Evolutionary conservation across 2,113 vertebrate genomes (phyloP), one percentile per base, ranked within the genome.

Genomic region (Lepus americanus): DNA sequence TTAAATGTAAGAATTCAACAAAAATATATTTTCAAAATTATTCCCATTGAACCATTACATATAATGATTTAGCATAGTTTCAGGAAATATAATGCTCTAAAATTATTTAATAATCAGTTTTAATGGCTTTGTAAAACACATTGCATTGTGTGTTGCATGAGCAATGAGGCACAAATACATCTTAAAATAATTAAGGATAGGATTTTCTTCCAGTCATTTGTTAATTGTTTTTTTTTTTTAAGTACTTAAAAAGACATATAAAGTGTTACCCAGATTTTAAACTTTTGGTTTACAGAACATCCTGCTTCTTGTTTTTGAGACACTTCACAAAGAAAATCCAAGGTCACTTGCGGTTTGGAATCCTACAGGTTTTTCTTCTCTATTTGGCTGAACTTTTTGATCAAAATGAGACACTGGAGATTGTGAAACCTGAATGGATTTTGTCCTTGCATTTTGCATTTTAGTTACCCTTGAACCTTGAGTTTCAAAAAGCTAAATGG

Each of bases 371-470:
- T 97, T 95, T 96, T 80, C 72, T 95, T 89, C 49, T 90, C 27
- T 78, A 23, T 83, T 96, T 97, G 95, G 94, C 91, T 97, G 95
- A 97, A 96, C 89, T 96, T 96, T 93, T 91, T 79, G 51, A 92
- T 95, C 89, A 96, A 95, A 95, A 81, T 91, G 63, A 96, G 95
- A 94, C 80, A 74, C 20, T 95, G n/a, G 20, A 70, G 89, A 97
- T 90, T 97, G 86, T 96, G 96, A 96, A 97, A 97, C n/a, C 59
- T 93, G 53, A 63, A 90, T 84, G 87, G 74, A 83, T 87, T 87
- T 89, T 92, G n/a, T 93, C 76, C 74, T 81, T 36, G 29, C 25
- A 4, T 95, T 96, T 79, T 89, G 55, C 39, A 51, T 89, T 84
- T 87, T 84, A 74, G 44, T 89, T 89, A 95, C 55, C 64, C 83